Evolutionary conservation across 2,888 invertebrate species (phyloP), one percentile per base, ranked within the genome.

Genomic region (Brachyopa scutellaris): DNA sequence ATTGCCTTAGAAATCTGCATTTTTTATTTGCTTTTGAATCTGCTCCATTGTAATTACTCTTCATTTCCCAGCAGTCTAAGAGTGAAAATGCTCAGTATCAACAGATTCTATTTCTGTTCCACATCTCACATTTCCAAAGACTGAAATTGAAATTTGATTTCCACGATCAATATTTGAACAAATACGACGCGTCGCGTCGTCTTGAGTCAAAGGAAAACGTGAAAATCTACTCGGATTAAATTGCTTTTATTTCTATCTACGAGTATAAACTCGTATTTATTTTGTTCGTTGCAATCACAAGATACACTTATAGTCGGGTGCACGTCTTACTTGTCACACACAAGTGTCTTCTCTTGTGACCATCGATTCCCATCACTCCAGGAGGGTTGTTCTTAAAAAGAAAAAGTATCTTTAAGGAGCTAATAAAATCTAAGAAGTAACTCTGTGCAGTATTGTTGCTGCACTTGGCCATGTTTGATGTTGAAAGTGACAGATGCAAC

Each of bases 401-500:
- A 21, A 13, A 62, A 55, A 55, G 36, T 59, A 59, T 51, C 51
- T 17, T 40, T 8, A 64, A 17, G 51, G 15, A 26, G 45, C 67
- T 67, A 67, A 67, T 67, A 67, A 55, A 55, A 67, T 67, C 36
- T n/a, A 11, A 26, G 26, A 33, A 17, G 55, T 26, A 55, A 26
- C 45, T 45, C 4, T 1, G 13, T 36, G 23, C 13, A 26, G 8
- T 29, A 6, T 13, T 15, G 11, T 2, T 57, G 59, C 15, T 29
- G 15, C 33, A 47, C 29, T 59, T 40, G 36, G 26, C 45, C 8
- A 9, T 9, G 51, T 62, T 36, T 47, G 45, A 64, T 64, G 47
- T 38, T 49, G 23, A 9, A 47, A 73, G 45, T 64, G 64, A 57
- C 57, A 73, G 66, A 66, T 49, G 47, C 47, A 38, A 47, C 47